Evolutionary conservation across 1,140 invertebrate species (phyloP).

Genomic region (Samia ricini): DNA sequence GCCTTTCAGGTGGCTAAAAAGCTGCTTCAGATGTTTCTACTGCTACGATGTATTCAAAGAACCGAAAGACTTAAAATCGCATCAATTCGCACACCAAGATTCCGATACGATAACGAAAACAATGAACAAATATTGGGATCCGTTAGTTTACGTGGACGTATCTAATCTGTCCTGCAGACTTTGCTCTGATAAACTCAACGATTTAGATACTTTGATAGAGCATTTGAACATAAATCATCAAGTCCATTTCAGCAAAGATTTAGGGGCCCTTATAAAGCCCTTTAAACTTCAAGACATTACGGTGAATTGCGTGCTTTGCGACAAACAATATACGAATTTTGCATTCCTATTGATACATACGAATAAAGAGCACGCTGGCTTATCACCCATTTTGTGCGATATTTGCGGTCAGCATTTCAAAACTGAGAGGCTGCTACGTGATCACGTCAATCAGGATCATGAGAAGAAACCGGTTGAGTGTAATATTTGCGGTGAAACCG

Average conservation of each 20-base stretch:
- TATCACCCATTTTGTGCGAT: slow-evolving; percentile 14
- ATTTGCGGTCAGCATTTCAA: slow-evolving; percentile 22
- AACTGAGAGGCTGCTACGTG: slow-evolving; percentile 9
- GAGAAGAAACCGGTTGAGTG: slow-evolving; percentile 16
- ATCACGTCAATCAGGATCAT: slow-evolving; percentile 25
- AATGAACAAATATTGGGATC: slow-evolving; percentile 26
- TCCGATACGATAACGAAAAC: slow-evolving; percentile 7
- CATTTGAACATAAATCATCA: slow-evolving; percentile 20
- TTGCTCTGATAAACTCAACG: slow-evolving; percentile 9
- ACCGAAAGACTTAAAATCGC: slow-evolving; percentile 18
- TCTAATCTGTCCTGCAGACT: slow-evolving; percentile 18
- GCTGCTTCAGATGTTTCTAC: slow-evolving; percentile 31
- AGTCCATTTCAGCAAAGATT: slow-evolving; percentile 15
- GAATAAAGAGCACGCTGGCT: slow-evolving; percentile 18
- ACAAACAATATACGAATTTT: slow-evolving; percentile 13
- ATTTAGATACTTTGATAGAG: slow-evolving; percentile 18
- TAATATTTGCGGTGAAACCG: slow-evolving; percentile 20
- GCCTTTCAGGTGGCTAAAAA: slow-evolving; percentile 29
- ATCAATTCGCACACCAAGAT: slow-evolving; percentile 17
- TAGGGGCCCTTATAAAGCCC: slow-evolving; percentile 13
- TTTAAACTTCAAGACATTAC: slow-evolving; percentile 18
- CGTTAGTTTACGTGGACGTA: slow-evolving; percentile 19
- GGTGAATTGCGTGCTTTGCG: slow-evolving; percentile 21
- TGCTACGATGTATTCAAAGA: slow-evolving; percentile 28
- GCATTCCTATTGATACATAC: slow-evolving; percentile 17